Base-by-base conservation (phyloP, 2,113 vertebrate genomes). In the Maccullochella peelii region DNA sequence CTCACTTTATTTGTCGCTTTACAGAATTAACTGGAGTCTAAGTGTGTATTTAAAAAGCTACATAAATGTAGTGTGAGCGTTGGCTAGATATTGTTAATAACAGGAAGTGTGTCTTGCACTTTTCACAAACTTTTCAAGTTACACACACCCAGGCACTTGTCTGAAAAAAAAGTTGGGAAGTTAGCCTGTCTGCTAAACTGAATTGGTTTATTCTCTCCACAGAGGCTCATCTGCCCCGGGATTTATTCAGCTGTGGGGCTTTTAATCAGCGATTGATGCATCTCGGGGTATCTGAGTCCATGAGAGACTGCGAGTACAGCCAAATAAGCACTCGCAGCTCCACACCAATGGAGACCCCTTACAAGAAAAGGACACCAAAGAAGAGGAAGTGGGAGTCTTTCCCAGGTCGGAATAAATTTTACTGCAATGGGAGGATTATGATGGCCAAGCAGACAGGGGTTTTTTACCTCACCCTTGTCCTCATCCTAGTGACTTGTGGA, bases 391-490 rank as follows among this genome's bases (percentile, higher is more conserved):
- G 98, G 98, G 97, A 99, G 94, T 94, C 97, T 86, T 99, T 99
- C 93, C 98, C 97, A 6, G 98, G 98, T 82, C 97, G 97, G 92
- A 99, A 99, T 95, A 99, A 96, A 59, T 99, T 99, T 92, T 99
- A 97, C 94, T 99, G 98, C 95, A 92, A 98, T 93, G 98, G 98
- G 63, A 96, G 98, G 94, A 97, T 99, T 92, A 99, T 99, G 97
- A 99, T 99, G 98, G 98, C 98, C 87, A 97, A 96, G 73, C 98
- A 99, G 96, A 98, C 97, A 0, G 98, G 98, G 89, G 98, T 99
- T 86, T 99, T 99, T 95, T 99, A 98, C 95, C 96, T 99, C 94
- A 99, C 98, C 72, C 95, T 99, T 83, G 92, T 97, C 86, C 97
- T 99, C 85, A 99, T 99, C 86, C 94, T 99, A 90, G 96, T 99